phyloP scores from a whole-genome alignment of 1,140 invertebrate genomes.

The Anadara kagoshimensis region DNA sequence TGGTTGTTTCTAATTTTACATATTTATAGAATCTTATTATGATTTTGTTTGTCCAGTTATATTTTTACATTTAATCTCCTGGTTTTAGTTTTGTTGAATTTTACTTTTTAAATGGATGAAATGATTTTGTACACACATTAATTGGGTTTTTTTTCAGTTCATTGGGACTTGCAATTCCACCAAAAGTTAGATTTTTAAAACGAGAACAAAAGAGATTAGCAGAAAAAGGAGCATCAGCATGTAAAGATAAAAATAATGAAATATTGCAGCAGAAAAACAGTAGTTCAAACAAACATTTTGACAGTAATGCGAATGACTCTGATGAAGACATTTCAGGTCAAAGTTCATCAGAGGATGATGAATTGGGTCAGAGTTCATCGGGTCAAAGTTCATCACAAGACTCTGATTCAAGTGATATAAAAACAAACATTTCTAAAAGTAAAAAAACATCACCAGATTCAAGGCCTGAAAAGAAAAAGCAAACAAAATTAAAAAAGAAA shows the following conservation, averaged over 20 bases:
- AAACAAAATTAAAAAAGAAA: slow-evolving; percentile 6
- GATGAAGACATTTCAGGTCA: not conserved
- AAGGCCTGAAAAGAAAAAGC: slow-evolving; percentile 1
- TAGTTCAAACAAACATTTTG: not conserved
- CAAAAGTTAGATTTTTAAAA: slow-evolving; percentile 89
- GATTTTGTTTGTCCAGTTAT: no score
- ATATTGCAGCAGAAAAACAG: slow-evolving; percentile 7
- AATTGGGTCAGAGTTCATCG: slow-evolving; percentile 1
- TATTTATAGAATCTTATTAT: no score
- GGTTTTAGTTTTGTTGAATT: no score
- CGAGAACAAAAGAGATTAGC: slow-evolving; percentile 64
- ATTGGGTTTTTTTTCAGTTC: slow-evolving; percentile 79
- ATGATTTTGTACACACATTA: not conserved
- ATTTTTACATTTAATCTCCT: no score
- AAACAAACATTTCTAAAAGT: not conserved
- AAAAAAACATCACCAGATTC: not conserved
- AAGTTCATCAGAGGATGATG: not conserved
- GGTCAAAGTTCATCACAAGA: slow-evolving; percentile 1
- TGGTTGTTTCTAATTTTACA: no score
- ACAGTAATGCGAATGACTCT: not conserved
- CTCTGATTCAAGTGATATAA: not conserved
- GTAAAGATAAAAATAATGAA: slow-evolving; percentile 29
- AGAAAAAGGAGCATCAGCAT: slow-evolving; percentile 36
- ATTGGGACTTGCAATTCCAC: slow-evolving; percentile 88
- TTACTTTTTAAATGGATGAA: no score